Evolutionary conservation across 2,888 invertebrate genomes (phyloP), one percentile per base, ranked within the genome.

Genomic region (Netelia melanura): DNA sequence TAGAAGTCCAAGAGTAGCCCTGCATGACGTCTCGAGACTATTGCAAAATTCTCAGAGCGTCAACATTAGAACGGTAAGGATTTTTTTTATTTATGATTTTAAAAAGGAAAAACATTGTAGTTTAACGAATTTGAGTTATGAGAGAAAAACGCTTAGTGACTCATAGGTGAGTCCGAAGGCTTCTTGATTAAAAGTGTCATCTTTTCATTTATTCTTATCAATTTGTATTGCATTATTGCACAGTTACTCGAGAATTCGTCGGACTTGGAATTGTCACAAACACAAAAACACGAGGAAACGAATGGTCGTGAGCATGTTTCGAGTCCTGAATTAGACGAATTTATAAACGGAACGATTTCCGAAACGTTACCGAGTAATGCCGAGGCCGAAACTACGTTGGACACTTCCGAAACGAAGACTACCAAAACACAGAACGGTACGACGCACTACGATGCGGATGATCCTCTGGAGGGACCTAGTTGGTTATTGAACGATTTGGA

Each of bases 401-500:
- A 2, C 2, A 48, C 25, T 14, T 38, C 54, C 43, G 8, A 10
- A 38, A 38, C 48, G 56, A 58, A 11, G 0, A 10, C 8, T 30
- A 61, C 38, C 21, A 25, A 58, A 54, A 84, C 68, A 43, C 11
- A 17, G 10, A 65, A 75, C 44, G 23, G n/a, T 14, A 3, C 38
- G 10, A 67, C 58, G 6, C 48, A 25, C 10, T 48, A 58, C 65
- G 83, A 62, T 1, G 21, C 58, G 43, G 90, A 92, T 0, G 93
- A 94, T 90, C 93, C 93, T 0, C 64, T 93, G 21, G 93, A 94
- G 86, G 93, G 93, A 2, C 90, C 93, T 2, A 94, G 93, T 70
- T 94, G 93, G 93, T 82, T 91, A 44, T 87, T 90, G 14, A 86
- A 89, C 62, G 80, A 86, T 84, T 74, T 68, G 21, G 62, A 82